Evolutionary conservation across 2,113 vertebrate species (phyloP).

Genomic region (Crypturellus undulatus): DNA sequence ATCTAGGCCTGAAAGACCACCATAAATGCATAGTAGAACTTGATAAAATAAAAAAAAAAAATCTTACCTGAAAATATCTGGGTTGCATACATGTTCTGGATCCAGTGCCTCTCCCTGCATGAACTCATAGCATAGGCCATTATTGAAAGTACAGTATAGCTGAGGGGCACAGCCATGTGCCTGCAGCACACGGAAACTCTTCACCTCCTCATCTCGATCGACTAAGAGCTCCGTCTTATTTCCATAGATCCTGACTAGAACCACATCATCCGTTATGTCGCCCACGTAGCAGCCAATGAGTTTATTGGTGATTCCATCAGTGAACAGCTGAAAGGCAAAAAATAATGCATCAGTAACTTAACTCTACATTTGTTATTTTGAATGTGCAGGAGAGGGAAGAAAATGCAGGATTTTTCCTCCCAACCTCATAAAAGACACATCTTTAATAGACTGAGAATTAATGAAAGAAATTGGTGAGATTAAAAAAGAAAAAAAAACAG

Average conservation of each 20-base stretch:
- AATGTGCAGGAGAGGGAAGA: accelerated
- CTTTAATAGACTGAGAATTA: not conserved
- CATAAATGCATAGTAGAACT: accelerated
- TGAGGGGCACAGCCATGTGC: constrained; percentile 92
- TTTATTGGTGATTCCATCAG: constrained; percentile 97
- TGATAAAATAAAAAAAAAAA: not conserved
- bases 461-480: not conserved
- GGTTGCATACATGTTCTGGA: constrained; percentile 90
- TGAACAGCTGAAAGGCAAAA: constrained; percentile 86
- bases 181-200: constrained; percentile 94
- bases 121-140: constrained; percentile 96
- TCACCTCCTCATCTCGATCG: constrained; percentile 95
- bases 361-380: not conserved
- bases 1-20: not conserved
- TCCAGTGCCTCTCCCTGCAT: constrained; percentile 93
- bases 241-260: constrained; percentile 96
- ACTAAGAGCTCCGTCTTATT: constrained; percentile 96
- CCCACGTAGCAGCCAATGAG: constrained; percentile 93
- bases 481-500: accelerated
- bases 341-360: not conserved
- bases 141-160: constrained; percentile 97
- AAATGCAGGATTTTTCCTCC: not conserved
- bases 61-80: constrained; percentile 87
- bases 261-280: constrained; percentile 86
- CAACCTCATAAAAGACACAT: not conserved